Evolutionary conservation across 2,888 invertebrate species (phyloP), one percentile per base, ranked within the genome.

Genomic region (Amphiduros pacificus): DNA sequence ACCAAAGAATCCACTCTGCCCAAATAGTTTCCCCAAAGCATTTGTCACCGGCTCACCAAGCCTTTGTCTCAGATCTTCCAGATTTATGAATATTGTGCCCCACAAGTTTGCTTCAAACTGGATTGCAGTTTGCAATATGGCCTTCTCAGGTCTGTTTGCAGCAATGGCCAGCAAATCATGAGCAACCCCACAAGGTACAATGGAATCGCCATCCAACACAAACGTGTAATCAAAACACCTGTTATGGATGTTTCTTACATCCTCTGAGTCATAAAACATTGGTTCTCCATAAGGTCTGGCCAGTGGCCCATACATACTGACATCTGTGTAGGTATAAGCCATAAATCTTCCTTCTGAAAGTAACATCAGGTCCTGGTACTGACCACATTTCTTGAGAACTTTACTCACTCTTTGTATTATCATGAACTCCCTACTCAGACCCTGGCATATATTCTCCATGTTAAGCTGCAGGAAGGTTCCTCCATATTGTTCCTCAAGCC

Each of bases 361-460:
- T 1, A 76, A 63, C 74, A 77, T 74, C n/a, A 77, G 62, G 59
- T 77, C 77, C 61, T 77, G 77, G 60, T 77, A 77, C 55, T 77
- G 77, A 0, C 75, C 76, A 64, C 77, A 77, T 63, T 76, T 77
- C 27, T 73, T 62, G 6, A 77, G 62, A 0, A 76, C 75, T 6
- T 74, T 65, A 40, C 73, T 74, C 5, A 73, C 73, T 14, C 76
- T 66, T 48, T 77, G 77, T 6, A 77, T 67, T 17, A 74, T 74
- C 73, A 74, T 77, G 60, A 76, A 77, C 56, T 77, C 75, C 11
- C 71, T 67, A 1, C 73, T 72, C 51, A 72, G 74, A 48, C 70
- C 60, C 48, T 75, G 73, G 64, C 74, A 75, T 14, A 77, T 71
- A 20, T 72, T 67, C 61, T 75, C 72, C 28, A 77, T 65, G 61